These are phyloP conservation scores for Busseola fusca DNA, from an alignment of 2,888 invertebrate genomes.

Conservation along the genomic window DNA sequence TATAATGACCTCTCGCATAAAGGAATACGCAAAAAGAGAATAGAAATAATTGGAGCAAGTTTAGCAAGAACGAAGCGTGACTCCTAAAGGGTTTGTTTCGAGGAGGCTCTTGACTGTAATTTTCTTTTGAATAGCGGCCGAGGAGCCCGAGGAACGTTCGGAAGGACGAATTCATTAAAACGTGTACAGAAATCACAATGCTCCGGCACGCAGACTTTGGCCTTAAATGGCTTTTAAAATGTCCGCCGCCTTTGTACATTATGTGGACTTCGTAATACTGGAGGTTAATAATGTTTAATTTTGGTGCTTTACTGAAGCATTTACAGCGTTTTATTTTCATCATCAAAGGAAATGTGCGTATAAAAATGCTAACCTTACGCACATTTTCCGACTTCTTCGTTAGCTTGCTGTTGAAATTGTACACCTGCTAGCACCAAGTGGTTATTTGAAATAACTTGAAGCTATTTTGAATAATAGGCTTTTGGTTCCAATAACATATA, in stretches of 20 bases:
- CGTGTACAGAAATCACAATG: slow-evolving; percentile 84
- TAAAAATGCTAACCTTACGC: slow-evolving; percentile 30
- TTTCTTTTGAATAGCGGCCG: slow-evolving; percentile 85
- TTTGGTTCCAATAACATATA: slow-evolving; percentile 48
- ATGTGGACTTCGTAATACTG: slow-evolving; percentile 54
- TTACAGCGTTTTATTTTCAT: slow-evolving; percentile 36
- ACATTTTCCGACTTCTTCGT: slow-evolving; percentile 36
- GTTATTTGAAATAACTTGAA: slow-evolving; percentile 42
- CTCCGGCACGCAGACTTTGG: slow-evolving; percentile 73
- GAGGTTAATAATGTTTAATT: slow-evolving; percentile 53
- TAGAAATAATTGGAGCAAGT: slow-evolving; percentile 84
- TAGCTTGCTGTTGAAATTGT: slow-evolving; percentile 28
- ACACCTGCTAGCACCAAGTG: slow-evolving; percentile 35
- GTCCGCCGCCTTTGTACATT: slow-evolving; percentile 65
- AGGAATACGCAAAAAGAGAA: slow-evolving; percentile 80
- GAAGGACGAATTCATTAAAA: slow-evolving; percentile 86
- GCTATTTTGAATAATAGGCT: slow-evolving; percentile 49
- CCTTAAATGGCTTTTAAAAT: slow-evolving; percentile 77
- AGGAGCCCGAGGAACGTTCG: slow-evolving; percentile 78
- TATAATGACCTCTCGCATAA: slow-evolving; percentile 81
- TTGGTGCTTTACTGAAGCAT: slow-evolving; percentile 41
- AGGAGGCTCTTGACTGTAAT: slow-evolving; percentile 84
- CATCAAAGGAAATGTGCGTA: slow-evolving; percentile 45
- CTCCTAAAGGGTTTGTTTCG: slow-evolving; percentile 85
- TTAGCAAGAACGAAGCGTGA: slow-evolving; percentile 85